Evolutionary conservation across 2,888 invertebrate species (phyloP).

Genomic region (Iselma pallidipennis): DNA sequence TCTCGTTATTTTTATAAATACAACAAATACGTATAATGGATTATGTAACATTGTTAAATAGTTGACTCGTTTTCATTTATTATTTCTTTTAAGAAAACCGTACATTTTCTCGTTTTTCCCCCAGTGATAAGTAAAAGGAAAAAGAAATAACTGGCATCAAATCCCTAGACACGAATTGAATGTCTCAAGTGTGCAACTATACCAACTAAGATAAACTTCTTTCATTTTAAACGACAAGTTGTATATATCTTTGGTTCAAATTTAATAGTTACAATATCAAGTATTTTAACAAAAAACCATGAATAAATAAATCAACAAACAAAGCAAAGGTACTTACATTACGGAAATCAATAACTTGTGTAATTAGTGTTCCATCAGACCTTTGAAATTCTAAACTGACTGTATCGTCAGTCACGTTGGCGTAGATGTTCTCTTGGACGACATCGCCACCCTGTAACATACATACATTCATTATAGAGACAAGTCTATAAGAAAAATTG

Average conservation of each 20-base stretch:
- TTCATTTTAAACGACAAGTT: constrained; percentile 8
- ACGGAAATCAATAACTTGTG: constrained; percentile 92
- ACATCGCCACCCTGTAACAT: constrained; percentile 86
- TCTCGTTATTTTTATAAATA: too few species aligned
- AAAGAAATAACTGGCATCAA: constrained; percentile 18
- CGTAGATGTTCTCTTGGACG: constrained; percentile 87
- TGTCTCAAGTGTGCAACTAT: constrained; percentile 13
- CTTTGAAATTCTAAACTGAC: constrained; percentile 87
- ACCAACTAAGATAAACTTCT: constrained; percentile 7
- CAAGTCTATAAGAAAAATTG: constrained; percentile 9
- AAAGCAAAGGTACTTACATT: constrained; percentile 69
- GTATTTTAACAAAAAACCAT: not conserved
- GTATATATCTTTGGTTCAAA: too few species aligned
- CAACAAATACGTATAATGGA: too few species aligned
- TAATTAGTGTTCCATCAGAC: constrained; percentile 88
- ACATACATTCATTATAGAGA: constrained; percentile 11
- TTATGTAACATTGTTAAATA: not conserved
- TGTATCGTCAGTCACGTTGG: constrained; percentile 89
- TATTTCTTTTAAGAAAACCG: too few species aligned
- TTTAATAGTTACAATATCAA: too few species aligned
- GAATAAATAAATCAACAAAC: not conserved
- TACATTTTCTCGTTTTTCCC: too few species aligned
- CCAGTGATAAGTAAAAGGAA: too few species aligned
- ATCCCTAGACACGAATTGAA: constrained; percentile 9
- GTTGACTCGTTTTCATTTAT: constrained; percentile 1